Conservation (phyloP, 64 coral and sea anemone species). For the Actinia tenebrosa region DNA sequence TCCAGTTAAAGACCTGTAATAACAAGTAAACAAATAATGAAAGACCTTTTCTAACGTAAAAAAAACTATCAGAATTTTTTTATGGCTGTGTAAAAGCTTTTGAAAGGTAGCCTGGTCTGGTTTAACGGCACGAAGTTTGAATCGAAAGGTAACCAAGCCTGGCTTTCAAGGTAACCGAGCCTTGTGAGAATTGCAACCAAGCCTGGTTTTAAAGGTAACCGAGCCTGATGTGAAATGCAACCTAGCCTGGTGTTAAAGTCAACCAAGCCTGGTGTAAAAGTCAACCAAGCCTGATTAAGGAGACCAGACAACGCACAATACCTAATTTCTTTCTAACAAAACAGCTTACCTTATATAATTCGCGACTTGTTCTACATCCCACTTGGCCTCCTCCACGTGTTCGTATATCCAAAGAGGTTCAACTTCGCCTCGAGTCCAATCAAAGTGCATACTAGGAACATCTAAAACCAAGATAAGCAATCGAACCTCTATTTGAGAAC, state of each 20-base stretch:
- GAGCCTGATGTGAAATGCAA: background rate
- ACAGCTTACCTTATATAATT: slow-evolving; percentile 54
- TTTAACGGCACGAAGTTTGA: background rate
- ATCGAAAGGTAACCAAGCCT: background rate
- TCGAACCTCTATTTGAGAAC: background rate
- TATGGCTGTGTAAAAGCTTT: background rate
- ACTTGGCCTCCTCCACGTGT: slow-evolving; percentile 63
- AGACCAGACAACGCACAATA: background rate
- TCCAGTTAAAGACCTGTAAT: slow-evolving; percentile 57
- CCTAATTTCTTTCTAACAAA: background rate
- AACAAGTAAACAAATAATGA: background rate
- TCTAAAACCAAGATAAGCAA: background rate
- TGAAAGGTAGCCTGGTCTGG: background rate
- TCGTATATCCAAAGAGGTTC: slow-evolving; percentile 76
- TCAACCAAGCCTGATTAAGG: background rate
- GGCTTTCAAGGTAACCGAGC: background rate
- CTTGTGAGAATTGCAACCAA: background rate
- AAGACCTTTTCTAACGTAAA: background rate
- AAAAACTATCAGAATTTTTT: too few species aligned
- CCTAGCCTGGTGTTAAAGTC: background rate
- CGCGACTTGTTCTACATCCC: slow-evolving; percentile 57
- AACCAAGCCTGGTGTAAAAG: too few species aligned
- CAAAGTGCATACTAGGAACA: slow-evolving; percentile 26
- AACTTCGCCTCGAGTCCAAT: slow-evolving; percentile 57
- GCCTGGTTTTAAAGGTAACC: background rate